These are phyloP conservation scores for Penaeus vannamei DNA, from an alignment of 1,140 invertebrate species.

Conservation along the genomic window DNA sequence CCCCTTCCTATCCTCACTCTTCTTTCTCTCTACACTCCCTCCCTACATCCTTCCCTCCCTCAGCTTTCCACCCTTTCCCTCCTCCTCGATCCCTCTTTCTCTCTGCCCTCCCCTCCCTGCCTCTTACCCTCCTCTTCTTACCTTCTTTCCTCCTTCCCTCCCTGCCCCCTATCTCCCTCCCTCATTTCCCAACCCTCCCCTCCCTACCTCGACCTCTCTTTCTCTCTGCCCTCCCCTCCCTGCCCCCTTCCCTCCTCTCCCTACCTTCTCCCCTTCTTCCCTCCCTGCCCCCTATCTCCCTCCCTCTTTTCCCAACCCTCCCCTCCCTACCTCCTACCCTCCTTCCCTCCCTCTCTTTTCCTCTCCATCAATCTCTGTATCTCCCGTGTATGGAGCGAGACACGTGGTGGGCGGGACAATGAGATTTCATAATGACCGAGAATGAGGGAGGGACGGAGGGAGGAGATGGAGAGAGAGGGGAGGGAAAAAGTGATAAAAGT, in stretches of 20 bases:
- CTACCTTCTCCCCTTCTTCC: neutral
- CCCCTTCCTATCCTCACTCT: too few relatives aligned
- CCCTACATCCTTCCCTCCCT: neutral
- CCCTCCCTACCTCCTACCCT: neutral
- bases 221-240: neutral
- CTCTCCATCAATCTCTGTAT: neutral
- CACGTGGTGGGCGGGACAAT: too few relatives aligned
- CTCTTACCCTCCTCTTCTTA: neutral
- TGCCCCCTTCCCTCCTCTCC: neutral
- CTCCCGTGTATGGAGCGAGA: too few relatives aligned
- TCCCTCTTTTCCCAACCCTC: neutral
- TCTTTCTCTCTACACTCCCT: neutral
- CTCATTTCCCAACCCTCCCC: neutral
- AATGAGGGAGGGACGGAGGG: too few relatives aligned
- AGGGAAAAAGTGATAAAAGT: too few relatives aligned
- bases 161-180: neutral
- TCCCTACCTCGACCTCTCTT: too few relatives aligned
- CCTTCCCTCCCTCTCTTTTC: neutral
- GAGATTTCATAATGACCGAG: too few relatives aligned
- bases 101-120: neutral
- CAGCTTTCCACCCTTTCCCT: neutral
- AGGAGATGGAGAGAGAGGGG: too few relatives aligned
- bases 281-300: neutral
- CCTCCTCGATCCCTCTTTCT: constrained; percentile 2
- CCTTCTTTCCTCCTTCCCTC: neutral